These are phyloP conservation scores for Drosophila macrospina DNA, from an alignment of 2,888 invertebrate species.

Conservation along the genomic window DNA sequence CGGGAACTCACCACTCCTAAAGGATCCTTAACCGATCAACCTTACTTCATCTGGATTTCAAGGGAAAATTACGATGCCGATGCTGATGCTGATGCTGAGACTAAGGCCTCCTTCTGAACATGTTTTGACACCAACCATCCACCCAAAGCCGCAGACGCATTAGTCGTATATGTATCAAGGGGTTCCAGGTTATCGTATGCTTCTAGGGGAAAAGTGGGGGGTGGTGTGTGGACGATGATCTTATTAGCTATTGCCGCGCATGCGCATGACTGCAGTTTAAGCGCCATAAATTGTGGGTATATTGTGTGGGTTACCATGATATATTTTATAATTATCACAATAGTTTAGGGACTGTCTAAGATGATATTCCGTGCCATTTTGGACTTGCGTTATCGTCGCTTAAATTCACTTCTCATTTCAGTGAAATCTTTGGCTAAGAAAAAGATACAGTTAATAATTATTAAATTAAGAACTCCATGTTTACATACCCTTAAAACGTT, in stretches of 20 bases:
- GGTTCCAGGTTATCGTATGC: slow-evolving; percentile 1
- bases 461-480: not conserved
- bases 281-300: slow-evolving; percentile 74
- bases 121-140: slow-evolving; percentile 80
- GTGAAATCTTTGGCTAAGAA: not conserved
- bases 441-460: not conserved
- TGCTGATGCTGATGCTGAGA: slow-evolving; percentile 14
- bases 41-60: slow-evolving; percentile 52
- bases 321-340: not conserved
- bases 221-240: slow-evolving; percentile 41
- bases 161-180: slow-evolving; percentile 24
- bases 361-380: too few relatives aligned
- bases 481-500: slow-evolving; percentile 1
- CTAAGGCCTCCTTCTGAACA: slow-evolving; percentile 18
- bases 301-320: not conserved
- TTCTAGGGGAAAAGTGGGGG: not conserved
- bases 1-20: too few relatives aligned
- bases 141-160: slow-evolving; percentile 67
- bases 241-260: slow-evolving; percentile 70
- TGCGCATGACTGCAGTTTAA: slow-evolving; percentile 81
- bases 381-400: slow-evolving; percentile 1
- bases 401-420: slow-evolving; percentile 7
- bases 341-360: too few relatives aligned
- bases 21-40: slow-evolving; percentile 43
- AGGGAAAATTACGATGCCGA: slow-evolving; percentile 52